These are phyloP conservation scores for Drosophila neotestacea DNA, from an alignment of 2,888 invertebrate genomes.

Conservation along the genomic window DNA sequence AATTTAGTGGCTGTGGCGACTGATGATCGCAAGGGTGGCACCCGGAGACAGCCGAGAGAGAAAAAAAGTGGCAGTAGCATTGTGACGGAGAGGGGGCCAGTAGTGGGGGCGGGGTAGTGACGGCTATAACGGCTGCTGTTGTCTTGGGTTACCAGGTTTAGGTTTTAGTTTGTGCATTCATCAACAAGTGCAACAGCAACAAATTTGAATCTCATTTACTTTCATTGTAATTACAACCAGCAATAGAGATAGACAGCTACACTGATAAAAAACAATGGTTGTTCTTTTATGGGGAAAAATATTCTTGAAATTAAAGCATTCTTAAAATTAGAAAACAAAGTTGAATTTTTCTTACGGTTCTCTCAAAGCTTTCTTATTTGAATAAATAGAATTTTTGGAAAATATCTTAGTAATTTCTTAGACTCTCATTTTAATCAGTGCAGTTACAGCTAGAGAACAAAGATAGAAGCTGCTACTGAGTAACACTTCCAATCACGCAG, in stretches of 20 bases:
- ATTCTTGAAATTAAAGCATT: too few relatives aligned
- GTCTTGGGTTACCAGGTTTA: constrained; percentile 60
- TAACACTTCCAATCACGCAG: constrained; percentile 17
- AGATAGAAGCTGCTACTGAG: not conserved
- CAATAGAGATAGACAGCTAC: not conserved
- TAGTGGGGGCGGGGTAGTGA: not conserved
- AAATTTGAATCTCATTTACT: constrained; percentile 76
- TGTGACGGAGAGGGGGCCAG: too few relatives aligned
- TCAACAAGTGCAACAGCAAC: constrained; percentile 66
- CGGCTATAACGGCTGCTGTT: constrained; percentile 45
- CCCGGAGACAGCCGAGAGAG: constrained; percentile 43
- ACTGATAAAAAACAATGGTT: too few relatives aligned
- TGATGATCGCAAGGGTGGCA: constrained; percentile 59
- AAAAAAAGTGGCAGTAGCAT: constrained; percentile 20
- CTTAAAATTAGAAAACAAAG: too few relatives aligned
- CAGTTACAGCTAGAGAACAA: too few relatives aligned
- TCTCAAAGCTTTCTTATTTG: too few relatives aligned
- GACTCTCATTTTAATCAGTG: too few relatives aligned
- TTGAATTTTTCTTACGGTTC: too few relatives aligned
- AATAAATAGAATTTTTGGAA: too few relatives aligned
- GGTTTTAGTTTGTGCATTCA: constrained; percentile 19
- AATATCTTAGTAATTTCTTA: too few relatives aligned
- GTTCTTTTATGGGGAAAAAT: too few relatives aligned
- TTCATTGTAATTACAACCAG: constrained; percentile 63
- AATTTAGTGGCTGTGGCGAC: constrained; percentile 71